phyloP scores from a whole-genome alignment of 1,140 invertebrate species.

The Hypothenemus hampei region DNA sequence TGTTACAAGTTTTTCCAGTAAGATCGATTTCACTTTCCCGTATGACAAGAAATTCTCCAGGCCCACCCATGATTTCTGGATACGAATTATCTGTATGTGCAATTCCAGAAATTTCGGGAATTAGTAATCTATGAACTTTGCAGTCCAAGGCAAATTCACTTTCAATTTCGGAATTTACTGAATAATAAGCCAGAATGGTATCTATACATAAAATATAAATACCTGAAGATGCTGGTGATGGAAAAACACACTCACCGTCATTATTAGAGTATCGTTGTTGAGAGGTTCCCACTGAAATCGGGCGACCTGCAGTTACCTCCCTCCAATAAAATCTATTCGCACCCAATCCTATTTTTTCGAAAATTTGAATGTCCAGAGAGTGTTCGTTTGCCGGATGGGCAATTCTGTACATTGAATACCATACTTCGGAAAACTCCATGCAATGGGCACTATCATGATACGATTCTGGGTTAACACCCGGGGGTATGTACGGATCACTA shows the following conservation, averaged over 20 bases:
- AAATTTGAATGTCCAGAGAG: constrained; percentile 45
- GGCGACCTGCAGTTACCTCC: constrained; percentile 41
- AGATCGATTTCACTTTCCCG: constrained; percentile 40
- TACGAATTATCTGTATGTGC: constrained; percentile 23
- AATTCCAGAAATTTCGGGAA: constrained; percentile 29
- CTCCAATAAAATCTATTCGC: constrained; percentile 42
- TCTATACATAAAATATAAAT: neutral
- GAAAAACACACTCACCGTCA: constrained; percentile 18
- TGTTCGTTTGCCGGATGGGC: constrained; percentile 45
- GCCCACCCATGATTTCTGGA: constrained; percentile 40
- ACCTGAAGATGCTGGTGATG: too few species aligned
- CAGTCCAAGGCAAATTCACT: constrained; percentile 24
- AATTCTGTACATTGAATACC: constrained; percentile 49
- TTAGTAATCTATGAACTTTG: constrained; percentile 27
- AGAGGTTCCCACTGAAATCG: constrained; percentile 33
- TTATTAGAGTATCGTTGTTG: constrained; percentile 22
- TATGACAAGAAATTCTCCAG: constrained; percentile 47
- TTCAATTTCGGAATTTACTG: constrained; percentile 6
- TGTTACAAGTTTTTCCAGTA: constrained; percentile 49
- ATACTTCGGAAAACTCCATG: constrained; percentile 50
- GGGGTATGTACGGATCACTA: constrained; percentile 43
- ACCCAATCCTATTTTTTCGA: constrained; percentile 42
- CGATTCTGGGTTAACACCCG: constrained; percentile 41
- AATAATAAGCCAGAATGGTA: constrained; percentile 25
- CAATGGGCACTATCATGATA: constrained; percentile 52